phyloP scores from a whole-genome alignment of 2,797 vertebrate species.

The Alectoris magna region DNA sequence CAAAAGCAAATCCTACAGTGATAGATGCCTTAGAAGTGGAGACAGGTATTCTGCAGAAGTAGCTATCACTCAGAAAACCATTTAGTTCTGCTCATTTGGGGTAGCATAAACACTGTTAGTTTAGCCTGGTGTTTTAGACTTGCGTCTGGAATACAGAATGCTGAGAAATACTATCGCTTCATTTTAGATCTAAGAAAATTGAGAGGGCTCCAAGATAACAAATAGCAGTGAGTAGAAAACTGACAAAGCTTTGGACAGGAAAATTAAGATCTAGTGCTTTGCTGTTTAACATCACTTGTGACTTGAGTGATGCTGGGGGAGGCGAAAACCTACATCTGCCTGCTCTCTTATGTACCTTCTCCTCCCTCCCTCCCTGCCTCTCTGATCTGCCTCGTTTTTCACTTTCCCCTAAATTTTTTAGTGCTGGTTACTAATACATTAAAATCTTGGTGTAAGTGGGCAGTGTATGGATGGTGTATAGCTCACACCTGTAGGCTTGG shows the following conservation, averaged over 20 bases:
- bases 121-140: conserved; percentile 6
- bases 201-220: background rate
- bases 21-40: background rate
- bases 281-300: background rate
- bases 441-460: background rate
- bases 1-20: background rate
- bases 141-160: background rate
- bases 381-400: background rate
- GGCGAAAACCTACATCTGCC: background rate
- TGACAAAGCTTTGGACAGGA: background rate
- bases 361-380: background rate
- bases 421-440: background rate
- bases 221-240: background rate
- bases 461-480: background rate
- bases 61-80: background rate
- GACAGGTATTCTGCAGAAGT: conserved; percentile 13
- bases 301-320: background rate
- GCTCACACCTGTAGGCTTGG: background rate
- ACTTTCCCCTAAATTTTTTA: background rate
- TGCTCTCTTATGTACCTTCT: background rate
- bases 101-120: background rate
- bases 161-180: background rate
- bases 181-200: background rate
- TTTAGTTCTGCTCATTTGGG: conserved; percentile 6
- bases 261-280: background rate